Base-by-base conservation (phyloP, 2,797 vertebrate genomes). In the Thalassophryne amazonica region DNA sequence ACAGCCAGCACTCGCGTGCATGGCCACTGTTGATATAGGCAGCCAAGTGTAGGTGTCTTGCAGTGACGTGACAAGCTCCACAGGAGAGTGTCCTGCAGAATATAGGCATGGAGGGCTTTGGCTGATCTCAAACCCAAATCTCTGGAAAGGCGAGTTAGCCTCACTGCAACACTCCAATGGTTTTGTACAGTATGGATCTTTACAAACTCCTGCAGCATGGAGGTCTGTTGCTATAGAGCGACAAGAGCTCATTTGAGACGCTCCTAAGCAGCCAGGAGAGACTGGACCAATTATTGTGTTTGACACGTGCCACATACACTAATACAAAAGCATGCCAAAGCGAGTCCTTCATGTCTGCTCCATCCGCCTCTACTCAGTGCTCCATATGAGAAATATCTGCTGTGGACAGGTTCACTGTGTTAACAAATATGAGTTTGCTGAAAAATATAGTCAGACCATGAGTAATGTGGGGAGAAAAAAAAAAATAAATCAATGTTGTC, bases 141-240 rank as follows among this genome's bases (percentile, higher is more conserved):
- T n/a, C n/a, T n/a, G 6, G 52, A 53, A 53, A 20, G 42, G 39
- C 4, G 39, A 62, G 52, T 58, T 33, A 42, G 67, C 53, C 54
- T 46, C 52, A 55, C 50, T 53, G 65, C 80, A 81, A 79, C 58
- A 42, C 69, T 51, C 46, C 4, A 60, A 88, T 81, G 81, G 86
- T 88, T 88, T 89, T 89, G 89, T 73, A 86, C 80, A 65, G 55
- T 69, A 67, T 74, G 76, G 74, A 86, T 85, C 73, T 75, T n/a
- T 73, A 72, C 76, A 78, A 81, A 84, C 60, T 86, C 74, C 82
- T 90, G 81, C 85, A 84, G 85, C 77, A 88, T 35, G 8, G 35
- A 81, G 68, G 76, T 62, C 54, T 64, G 84, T 87, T 90, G 81
- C 85, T 78, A 84, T 86, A 88, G 84, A 70, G 80, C 48, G 24